Evolutionary conservation across 2,113 vertebrate species (phyloP), one percentile per base, ranked within the genome.

Genomic region (Eretmochelys imbricata): DNA sequence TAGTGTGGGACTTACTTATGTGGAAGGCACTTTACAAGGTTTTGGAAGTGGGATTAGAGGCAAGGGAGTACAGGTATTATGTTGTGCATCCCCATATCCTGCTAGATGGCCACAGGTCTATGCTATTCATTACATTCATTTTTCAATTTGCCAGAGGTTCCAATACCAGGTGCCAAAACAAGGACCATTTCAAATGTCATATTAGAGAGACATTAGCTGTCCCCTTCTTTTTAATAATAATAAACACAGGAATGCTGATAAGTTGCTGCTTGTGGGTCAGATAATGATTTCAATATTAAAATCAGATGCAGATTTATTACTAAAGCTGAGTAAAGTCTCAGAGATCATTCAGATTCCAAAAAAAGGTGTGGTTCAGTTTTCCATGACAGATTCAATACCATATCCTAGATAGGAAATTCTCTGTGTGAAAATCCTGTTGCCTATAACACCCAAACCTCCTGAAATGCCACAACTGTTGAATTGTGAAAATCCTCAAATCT

Each of bases 211-310:
- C 5, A 42, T 62, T 48, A 42, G 3, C 17, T 84, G 7, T 87
- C 4, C 0, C 46, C 2, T 57, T 75, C 2, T 89, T 85, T 84
- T 42, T 51, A 84, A 93, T 29, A 65, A 65, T 27, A 75, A 54
- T 54, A 22, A 75, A 92, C 25, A 51, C 8, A 85, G 9, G 6
- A 79, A n/a, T 53, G 14, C 5, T 82, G 51, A 82, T 35, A 88
- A 89, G 87, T 57, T 92, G 3, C n/a, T 88, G 24, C 6, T 93
- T 11, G 3, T 89, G 50, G 84, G 31, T 38, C 2, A 50, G n/a
- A 17, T 27, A 53, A 50, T 75, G 29, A 75, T 87, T 79, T 88
- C 89, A 78, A 38, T 95, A 69, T 6, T 82, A 17, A 90, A 89
- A 91, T 93, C 14, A 85, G 17, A 3, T 87, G 5, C 8, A 85